Evolutionary conservation across 2,888 invertebrate genomes (phyloP), one percentile per base, ranked within the genome.

Genomic region (Eremobia ochroleuca): DNA sequence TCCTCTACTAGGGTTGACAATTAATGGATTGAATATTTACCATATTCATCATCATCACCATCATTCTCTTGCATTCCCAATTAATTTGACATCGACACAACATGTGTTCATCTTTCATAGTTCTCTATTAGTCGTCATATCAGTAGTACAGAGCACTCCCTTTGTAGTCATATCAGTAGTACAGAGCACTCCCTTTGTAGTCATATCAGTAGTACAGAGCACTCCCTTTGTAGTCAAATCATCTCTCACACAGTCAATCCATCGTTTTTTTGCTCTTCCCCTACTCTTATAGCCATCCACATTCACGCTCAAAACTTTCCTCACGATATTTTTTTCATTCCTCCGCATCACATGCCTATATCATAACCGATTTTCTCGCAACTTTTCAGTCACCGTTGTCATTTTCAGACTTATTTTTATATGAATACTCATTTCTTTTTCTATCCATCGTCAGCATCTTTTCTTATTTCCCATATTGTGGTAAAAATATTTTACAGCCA

Each of bases 1-100:
- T 8, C 13, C 13, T 8, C 0, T 0, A 18, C 15, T 76, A 82
- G 65, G 76, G 82, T 31, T 81, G 49, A 11, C 64, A 28, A n/a
- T 18, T 43, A 18, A 13, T 11, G 21, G 1, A 6, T 21, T 72
- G 0, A 0, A 25, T 25, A 40, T 25, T 37, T 25, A n/a, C 4
- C 21, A 21, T 9, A 31, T 40, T 18, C 43, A 43, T 15, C 43
- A 65, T 15, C 18, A 49, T 52, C 15, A 34, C 31, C 4, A 15
- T 37, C 4, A 15, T 37, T n/a, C 2, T 18, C n/a, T 37, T 9
- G 4, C 0, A 9, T 11, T 21, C 46, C 46, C 46, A 46, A 21
- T 46, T 46, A 46, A 46, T 6, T 21, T 46, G 18, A 1, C 1
- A 4, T 37, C 34, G 4, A 8, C 25, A 4, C 34, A n/a, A 25